Base-by-base conservation (phyloP, 2,888 invertebrate species). In the Ceratothoa steindachneri region DNA sequence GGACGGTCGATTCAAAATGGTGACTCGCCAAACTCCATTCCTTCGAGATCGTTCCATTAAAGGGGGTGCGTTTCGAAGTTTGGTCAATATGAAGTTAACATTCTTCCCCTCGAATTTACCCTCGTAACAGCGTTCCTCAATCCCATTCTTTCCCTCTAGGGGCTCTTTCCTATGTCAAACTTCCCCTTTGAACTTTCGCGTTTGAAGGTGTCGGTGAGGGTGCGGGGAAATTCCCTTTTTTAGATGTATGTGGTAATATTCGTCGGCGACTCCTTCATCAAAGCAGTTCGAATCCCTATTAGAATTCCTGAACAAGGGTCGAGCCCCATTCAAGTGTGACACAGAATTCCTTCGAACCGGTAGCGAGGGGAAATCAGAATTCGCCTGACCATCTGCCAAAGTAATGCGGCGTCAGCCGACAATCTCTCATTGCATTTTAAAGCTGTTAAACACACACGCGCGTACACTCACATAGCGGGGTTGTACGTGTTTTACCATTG, bases 71-170 rank as follows among this genome's bases (percentile, higher is more conserved):
- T 7, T 60, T 3, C n/a, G 27, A n/a, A 60, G 60, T 60, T 24
- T 60, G 12, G 27, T 24, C 27, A 60, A 60, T 24, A 60, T 60
- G 60, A 60, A 24, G 60, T 60, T 60, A 24, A 24, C 60, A 24
- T 60, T 15, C 60, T 24, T 60, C 24, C 27, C 60, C 60, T 60
- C 60, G 24, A 60, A 60, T 60, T 60, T 60, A 60, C 60, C 60
- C 60, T 15, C 60, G 24, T 22, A 60, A 60, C 24, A 24, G 60
- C 22, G n/a, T 60, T 60, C 60, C 12, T 60, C 60, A 60, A 60
- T 3, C 19, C 22, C 22, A 24, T 24, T 2, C 60, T 3, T 60
- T 60, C 60, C 60, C 60, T 60, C 60, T n/a, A 24, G 60, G 60
- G 60, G 60, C 60, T 24, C 22, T 60, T 60, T 60, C 27, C 60